Evolutionary conservation across 2,113 vertebrate genomes (phyloP).

Genomic region (Catagonus wagneri): DNA sequence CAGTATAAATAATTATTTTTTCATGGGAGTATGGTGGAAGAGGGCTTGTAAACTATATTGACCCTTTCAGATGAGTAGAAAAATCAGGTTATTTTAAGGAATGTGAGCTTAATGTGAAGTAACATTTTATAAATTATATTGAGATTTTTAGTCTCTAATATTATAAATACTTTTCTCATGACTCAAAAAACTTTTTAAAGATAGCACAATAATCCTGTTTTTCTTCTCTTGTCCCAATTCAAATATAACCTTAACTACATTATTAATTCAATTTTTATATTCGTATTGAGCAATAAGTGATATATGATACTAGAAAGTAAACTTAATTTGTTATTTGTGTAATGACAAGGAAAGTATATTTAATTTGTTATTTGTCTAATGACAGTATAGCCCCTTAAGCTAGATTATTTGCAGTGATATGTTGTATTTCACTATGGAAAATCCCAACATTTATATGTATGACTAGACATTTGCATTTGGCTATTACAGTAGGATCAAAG

Average conservation of each 20-base stretch:
- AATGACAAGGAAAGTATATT: neutral
- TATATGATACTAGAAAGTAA: neutral
- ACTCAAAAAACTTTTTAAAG: neutral
- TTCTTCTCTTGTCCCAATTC: neutral
- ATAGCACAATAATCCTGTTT: neutral
- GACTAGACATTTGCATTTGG: neutral
- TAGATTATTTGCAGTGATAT: constrained; percentile 21
- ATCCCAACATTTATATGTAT: neutral
- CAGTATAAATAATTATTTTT: neutral
- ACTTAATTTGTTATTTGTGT: constrained; percentile 14
- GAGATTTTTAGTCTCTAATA: neutral
- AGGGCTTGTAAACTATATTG: neutral
- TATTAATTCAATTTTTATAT: neutral
- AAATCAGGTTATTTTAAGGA: constrained; percentile 29
- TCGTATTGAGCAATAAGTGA: neutral
- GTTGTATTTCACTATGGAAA: neutral
- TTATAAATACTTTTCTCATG: neutral
- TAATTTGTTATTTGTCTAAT: constrained; percentile 34
- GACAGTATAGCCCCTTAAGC: neutral
- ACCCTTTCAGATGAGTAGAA: neutral
- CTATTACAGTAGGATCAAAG: neutral
- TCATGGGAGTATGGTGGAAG: neutral
- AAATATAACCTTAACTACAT: constrained; percentile 12
- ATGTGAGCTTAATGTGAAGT: neutral
- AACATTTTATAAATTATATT: constrained; percentile 39